Evolutionary conservation across 92 coral and sea anemone genomes (phyloP), one percentile per base, ranked within the genome.

Genomic region (Isaurus tuberculatus): DNA sequence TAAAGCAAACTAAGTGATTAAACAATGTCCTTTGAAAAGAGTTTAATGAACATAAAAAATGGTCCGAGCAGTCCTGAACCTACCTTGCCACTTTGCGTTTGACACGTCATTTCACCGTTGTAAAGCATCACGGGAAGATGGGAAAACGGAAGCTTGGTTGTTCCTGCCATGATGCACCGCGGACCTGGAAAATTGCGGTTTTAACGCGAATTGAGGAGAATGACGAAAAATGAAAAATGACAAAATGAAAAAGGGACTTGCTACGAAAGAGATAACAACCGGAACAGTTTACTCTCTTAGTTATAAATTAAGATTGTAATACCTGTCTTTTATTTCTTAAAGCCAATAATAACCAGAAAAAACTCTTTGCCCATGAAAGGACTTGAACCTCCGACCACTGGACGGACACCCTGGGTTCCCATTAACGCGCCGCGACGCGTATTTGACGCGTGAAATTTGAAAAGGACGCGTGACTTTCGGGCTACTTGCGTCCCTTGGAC

Each of bases 31-130:
- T 9, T 14, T 33, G 27, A 30, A 55, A 32, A 14, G 65, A 11
- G 57, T 15, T 26, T 25, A 11, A 20, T 11, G 11, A 10, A n/a
- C 14, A 26, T n/a, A 33, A n/a, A 58, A 13, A 3, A 3, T 27
- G 17, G 29, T 42, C 30, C 19, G 29, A 37, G 33, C 33, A 65
- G 43, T 5, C 22, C 0, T 14, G 42, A 44, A 26, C 68, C 51
- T 75, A 96, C 99, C 99, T 96, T 96, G 75, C 99, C 99, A 63
- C 99, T 96, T 44, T 81, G 99, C 23, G 99, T 96, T 80, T 96
- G 99, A 86, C 99, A 96, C 19, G 96, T 92, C 80, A 96, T 91
- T 77, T 94, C 98, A 29, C 99, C 99, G 30, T 92, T 91, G 83
- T 94, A 90, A 71, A 97, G 88, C 92, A 94, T 93, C 68, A 97